A percentile compares a stretch with the other conserved stretches of the same genome.
Conservation (phyloP, 2,113 vertebrate genomes). For the Hypomesus transpacificus region DNA sequence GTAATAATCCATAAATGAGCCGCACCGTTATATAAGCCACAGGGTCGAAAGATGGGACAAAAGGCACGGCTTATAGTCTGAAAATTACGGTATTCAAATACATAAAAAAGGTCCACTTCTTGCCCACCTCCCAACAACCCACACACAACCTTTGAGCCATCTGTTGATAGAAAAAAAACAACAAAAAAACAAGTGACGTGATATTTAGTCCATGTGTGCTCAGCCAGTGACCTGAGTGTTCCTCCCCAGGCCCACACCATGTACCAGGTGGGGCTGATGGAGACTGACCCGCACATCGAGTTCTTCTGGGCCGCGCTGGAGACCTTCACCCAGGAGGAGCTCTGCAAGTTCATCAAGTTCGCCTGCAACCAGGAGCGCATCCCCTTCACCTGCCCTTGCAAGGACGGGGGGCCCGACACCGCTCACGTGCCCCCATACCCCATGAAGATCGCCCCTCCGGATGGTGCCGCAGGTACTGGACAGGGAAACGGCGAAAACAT, state of each 20-base stretch:
- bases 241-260: slow-evolving; percentile 89
- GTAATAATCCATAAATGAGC: no score
- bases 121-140: no score
- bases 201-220: not conserved
- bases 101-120: no score
- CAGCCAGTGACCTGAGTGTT: not conserved
- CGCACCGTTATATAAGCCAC: no score
- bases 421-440: slow-evolving; percentile 96
- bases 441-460: slow-evolving; percentile 97
- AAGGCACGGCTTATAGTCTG: no score
- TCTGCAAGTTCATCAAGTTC: slow-evolving; percentile 98
- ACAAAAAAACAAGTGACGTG: not conserved
- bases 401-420: slow-evolving; percentile 91
- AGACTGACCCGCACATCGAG: slow-evolving; percentile 96
- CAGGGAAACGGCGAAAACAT: not conserved
- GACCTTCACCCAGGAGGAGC: slow-evolving; percentile 96
- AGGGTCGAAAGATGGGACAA: no score
- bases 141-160: no score
- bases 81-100: no score
- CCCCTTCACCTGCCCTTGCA: slow-evolving; percentile 96
- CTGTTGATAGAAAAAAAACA: no score
- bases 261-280: slow-evolving; percentile 99
- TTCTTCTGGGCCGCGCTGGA: slow-evolving; percentile 96
- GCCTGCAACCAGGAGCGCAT: slow-evolving; percentile 98
- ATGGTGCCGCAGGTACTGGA: slow-evolving; percentile 86